phyloP scores from a whole-genome alignment of 1,140 invertebrate genomes.

The Bombus consobrinus region DNA sequence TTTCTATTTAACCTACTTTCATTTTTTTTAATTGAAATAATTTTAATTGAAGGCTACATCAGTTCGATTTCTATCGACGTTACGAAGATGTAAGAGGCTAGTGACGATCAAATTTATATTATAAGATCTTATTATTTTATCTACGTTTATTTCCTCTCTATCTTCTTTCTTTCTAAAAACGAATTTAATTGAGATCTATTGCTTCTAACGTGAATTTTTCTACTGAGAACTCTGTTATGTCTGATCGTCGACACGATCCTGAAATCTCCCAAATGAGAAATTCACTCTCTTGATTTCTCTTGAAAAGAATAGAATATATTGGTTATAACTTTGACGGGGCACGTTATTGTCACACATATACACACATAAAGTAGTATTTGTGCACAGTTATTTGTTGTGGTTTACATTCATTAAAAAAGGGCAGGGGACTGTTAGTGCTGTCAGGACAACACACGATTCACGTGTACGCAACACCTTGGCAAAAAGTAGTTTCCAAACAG shows the following conservation, averaged over 20 bases:
- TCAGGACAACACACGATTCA: background rate
- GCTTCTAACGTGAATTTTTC: background rate
- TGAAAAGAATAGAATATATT: background rate
- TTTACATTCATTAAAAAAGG: conserved; percentile 35
- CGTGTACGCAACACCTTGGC: conserved; percentile 13
- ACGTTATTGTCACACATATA: conserved; percentile 28
- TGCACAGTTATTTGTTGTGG: conserved; percentile 48
- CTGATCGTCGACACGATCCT: too few species aligned
- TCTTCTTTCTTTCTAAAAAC: too few species aligned
- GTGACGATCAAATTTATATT: too few species aligned
- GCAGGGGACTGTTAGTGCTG: background rate
- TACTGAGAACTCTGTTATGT: background rate
- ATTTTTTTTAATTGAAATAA: too few species aligned
- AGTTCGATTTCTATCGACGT: too few species aligned
- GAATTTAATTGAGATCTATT: too few species aligned
- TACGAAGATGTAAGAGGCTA: too few species aligned
- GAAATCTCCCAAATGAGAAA: background rate
- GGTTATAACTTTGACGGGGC: background rate
- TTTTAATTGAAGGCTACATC: too few species aligned
- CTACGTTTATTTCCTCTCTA: too few species aligned
- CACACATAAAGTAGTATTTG: conserved; percentile 39
- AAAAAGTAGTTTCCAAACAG: background rate
- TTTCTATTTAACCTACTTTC: too few species aligned
- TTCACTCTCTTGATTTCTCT: background rate
- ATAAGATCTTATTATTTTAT: too few species aligned